phyloP scores from a whole-genome alignment of 2,797 vertebrate genomes.

The Intellagama lesueurii region DNA sequence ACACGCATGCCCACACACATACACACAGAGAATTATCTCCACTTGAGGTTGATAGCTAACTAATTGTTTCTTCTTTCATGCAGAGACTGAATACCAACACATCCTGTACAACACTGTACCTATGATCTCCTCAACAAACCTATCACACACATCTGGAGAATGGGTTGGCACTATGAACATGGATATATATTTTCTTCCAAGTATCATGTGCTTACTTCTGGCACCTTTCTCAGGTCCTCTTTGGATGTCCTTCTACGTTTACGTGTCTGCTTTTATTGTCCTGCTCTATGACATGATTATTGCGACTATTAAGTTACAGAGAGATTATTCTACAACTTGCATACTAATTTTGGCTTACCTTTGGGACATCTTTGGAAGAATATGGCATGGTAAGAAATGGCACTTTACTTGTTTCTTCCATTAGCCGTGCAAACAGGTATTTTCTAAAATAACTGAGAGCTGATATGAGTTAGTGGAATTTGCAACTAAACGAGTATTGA shows the following conservation, averaged over 20 bases:
- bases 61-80: not conserved
- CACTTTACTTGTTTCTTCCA: not conserved
- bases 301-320: slow-evolving; percentile 83
- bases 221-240: slow-evolving; percentile 92
- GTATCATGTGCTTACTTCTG: slow-evolving; percentile 87
- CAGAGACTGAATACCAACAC: slow-evolving; percentile 82
- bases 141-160: slow-evolving; percentile 81
- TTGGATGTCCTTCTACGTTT: slow-evolving; percentile 89
- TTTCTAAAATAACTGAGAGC: not conserved
- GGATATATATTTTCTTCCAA: slow-evolving; percentile 87
- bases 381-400: slow-evolving; percentile 91
- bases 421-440: not conserved
- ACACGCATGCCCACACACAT: too few species aligned
- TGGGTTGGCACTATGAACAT: slow-evolving; percentile 85
- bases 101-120: slow-evolving; percentile 79
- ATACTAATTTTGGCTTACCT: slow-evolving; percentile 90
- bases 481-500: too few species aligned
- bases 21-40: not conserved
- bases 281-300: slow-evolving; percentile 89
- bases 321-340: slow-evolving; percentile 89
- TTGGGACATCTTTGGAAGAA: slow-evolving; percentile 92
- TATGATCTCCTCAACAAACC: slow-evolving; percentile 79
- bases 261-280: slow-evolving; percentile 90
- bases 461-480: too few species aligned
- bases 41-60: too few species aligned